These are phyloP conservation scores for Monoplex corrugatus DNA, from an alignment of 2,888 invertebrate species.

Conservation along the genomic window DNA sequence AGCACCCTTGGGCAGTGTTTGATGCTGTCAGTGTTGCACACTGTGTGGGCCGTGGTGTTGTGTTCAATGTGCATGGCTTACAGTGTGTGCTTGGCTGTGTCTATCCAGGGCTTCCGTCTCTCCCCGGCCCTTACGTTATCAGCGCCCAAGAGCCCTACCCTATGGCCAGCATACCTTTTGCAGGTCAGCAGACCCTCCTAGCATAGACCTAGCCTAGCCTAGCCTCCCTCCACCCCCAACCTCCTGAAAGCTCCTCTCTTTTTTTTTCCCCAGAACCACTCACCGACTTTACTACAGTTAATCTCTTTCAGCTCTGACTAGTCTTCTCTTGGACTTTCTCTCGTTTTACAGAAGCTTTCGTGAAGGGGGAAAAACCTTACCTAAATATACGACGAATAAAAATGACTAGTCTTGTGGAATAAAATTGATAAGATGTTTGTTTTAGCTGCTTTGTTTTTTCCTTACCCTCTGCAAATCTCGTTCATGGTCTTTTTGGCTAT, in stretches of 20 bases:
- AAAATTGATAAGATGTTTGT: no score
- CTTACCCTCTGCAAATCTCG: no score
- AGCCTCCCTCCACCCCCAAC: conserved; percentile 1
- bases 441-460: no score
- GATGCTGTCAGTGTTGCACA: neutral
- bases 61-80: conserved; percentile 73
- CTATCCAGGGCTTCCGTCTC: conserved; percentile 61
- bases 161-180: conserved; percentile 88
- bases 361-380: no score
- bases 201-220: neutral
- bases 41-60: neutral
- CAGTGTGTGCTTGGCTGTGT: conserved; percentile 66
- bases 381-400: no score
- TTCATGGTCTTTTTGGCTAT: no score
- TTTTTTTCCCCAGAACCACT: neutral
- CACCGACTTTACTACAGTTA: no score
- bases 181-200: conserved; percentile 82
- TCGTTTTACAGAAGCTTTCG: no score
- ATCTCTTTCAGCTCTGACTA: neutral
- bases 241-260: neutral
- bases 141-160: conserved; percentile 89
- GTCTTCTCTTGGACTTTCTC: no score
- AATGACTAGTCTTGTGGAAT: no score
- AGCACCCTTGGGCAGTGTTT: neutral
- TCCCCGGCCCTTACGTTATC: conserved; percentile 81